Conservation (phyloP, 1,140 invertebrate species). For the Drosophila paulistorum region DNA sequence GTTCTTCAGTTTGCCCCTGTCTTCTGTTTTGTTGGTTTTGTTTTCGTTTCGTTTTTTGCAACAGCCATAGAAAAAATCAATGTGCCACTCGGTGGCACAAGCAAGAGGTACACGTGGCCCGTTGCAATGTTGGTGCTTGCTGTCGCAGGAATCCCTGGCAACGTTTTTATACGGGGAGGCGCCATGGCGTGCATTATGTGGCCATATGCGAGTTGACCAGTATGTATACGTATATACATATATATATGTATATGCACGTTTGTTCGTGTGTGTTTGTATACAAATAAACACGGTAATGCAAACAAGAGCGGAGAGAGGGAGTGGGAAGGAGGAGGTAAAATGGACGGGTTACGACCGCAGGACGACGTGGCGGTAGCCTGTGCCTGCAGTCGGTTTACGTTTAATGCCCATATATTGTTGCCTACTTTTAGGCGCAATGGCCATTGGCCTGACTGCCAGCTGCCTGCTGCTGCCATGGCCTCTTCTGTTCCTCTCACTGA, state of each 20-base stretch:
- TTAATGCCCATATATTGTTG: constrained; percentile 80
- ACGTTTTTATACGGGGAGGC: constrained; percentile 35
- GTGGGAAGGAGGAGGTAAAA: not conserved
- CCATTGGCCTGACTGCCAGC: constrained; percentile 31
- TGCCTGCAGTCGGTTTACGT: constrained; percentile 77
- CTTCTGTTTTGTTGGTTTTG: too few species aligned
- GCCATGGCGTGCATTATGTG: constrained; percentile 76
- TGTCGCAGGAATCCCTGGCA: constrained; percentile 29
- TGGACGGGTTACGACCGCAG: constrained; percentile 19
- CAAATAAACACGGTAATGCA: constrained; percentile 76
- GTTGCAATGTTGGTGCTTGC: constrained; percentile 29
- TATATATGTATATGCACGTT: constrained; percentile 15
- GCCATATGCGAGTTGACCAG: constrained; percentile 43
- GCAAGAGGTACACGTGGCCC: constrained; percentile 37
- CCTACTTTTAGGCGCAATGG: constrained; percentile 73
- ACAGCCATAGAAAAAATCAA: constrained; percentile 62
- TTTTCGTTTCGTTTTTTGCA: too few species aligned
- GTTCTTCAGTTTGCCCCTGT: constrained; percentile 32
- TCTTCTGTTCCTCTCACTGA: not conserved
- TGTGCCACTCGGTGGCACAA: constrained; percentile 26
- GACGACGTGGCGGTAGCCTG: constrained; percentile 31
- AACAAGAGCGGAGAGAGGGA: constrained; percentile 24
- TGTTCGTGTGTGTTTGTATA: constrained; percentile 56
- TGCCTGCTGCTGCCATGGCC: constrained; percentile 5
- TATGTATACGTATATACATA: not conserved